Evolutionary conservation across 2,797 vertebrate species (phyloP), one percentile per base, ranked within the genome.

Genomic region (Petrocephalus sullivani): DNA sequence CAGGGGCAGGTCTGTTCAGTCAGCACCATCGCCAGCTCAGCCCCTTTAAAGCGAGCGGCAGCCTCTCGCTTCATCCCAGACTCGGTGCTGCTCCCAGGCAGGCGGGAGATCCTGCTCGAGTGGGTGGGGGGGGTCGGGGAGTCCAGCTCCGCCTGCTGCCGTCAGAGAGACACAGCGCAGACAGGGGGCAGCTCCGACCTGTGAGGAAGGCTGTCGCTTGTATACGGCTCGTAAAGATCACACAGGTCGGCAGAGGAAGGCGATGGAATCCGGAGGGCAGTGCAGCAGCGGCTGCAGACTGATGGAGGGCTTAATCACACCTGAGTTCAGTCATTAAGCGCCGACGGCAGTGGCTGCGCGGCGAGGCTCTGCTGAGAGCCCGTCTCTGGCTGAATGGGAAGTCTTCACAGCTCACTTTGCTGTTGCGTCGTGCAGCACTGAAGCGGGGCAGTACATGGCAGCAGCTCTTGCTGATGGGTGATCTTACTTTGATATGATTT

Each of bases 261-360:
- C 89, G 2, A 90, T 91, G 94, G 94, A 95, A 95, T 94, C 92
- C 92, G 93, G 94, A 93, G 91, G 88, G 23, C 41, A 51, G 91
- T 91, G 88, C 90, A 90, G 93, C 93, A 91, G 91, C 86, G 93
- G 6, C 51, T 8, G 95, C 95, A 93, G 91, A 91, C 91, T 92
- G 93, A 91, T 92, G 86, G 92, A 91, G 91, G 87, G 92, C 91
- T 92, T 54, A 87, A 85, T 94, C 92, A 93, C 94, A 93, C 86
- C 92, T 94, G 94, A 95, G 94, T 95, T 93, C 87, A 92, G 95
- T 93, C 94, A 58, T 94, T 94, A 96, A 93, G 96, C 95, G 1
- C 9, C 61, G 49, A 8, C 8, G 49, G 23, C 61, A 94, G 93
- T 95, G 93, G 94, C 93, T 92, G 92, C 89, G 5, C 88, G 90